These are phyloP conservation scores for Spea multiplicata DNA, from an alignment of 2,113 vertebrate genomes.

Conservation along the genomic window DNA sequence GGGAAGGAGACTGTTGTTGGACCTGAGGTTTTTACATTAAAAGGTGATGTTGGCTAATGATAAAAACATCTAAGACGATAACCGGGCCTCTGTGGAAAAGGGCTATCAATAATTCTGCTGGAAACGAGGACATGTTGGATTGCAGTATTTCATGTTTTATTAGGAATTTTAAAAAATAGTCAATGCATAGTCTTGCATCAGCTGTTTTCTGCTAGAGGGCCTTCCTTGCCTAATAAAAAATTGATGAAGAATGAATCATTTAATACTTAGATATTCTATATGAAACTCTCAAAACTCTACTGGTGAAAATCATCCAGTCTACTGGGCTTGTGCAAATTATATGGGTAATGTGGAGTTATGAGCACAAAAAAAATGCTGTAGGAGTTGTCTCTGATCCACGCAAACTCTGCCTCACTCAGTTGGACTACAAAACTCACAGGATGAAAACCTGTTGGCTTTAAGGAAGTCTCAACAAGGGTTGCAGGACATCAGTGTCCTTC, in stretches of 20 bases:
- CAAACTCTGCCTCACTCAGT: too few species aligned
- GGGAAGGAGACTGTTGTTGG: not conserved
- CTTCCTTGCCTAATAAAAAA: conserved; percentile 27
- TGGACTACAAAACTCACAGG: too few species aligned
- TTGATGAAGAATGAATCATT: conserved; percentile 33
- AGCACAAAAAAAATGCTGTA: too few species aligned
- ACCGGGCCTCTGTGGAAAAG: too few species aligned
- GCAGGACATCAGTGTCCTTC: too few species aligned
- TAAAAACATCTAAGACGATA: too few species aligned
- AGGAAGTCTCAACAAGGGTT: too few species aligned
- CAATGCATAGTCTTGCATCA: conserved; percentile 34
- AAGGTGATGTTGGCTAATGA: too few species aligned
- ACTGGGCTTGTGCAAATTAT: not conserved
- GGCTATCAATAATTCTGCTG: conserved; percentile 8
- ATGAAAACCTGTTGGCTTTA: too few species aligned
- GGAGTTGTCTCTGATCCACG: too few species aligned
- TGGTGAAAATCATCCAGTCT: conserved; percentile 4
- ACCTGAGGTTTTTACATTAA: too few species aligned
- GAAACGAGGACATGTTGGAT: conserved; percentile 5
- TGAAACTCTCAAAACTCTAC: conserved; percentile 13
- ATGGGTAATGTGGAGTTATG: too few species aligned
- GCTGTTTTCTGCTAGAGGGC: conserved; percentile 33
- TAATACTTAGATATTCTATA: conserved; percentile 6
- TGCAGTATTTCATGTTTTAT: conserved; percentile 15
- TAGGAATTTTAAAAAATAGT: conserved; percentile 40